Conservation (phyloP, 30 jellyfish, hydroid and myxozoan species). For the Hydractinia symbiolongicarpus region DNA sequence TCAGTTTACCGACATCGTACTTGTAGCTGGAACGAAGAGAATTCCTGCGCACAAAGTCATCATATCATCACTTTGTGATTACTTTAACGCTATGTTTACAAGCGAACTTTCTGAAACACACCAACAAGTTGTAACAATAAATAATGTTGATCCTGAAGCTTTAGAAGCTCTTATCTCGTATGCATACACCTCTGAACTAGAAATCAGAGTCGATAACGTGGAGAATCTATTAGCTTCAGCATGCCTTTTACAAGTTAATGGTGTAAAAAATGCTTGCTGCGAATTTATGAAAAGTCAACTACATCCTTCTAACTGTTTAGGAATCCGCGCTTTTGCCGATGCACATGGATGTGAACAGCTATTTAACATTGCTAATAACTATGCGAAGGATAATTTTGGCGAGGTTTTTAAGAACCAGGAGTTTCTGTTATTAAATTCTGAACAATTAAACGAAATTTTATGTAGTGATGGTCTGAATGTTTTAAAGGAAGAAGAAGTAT, state of each 20-base stretch:
- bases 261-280: constrained; percentile 79
- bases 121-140: constrained; percentile 77
- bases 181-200: constrained; percentile 77
- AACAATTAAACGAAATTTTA: constrained; percentile 56
- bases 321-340: constrained; percentile 92
- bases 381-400: constrained; percentile 63
- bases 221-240: constrained; percentile 89
- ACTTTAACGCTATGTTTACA: constrained; percentile 82
- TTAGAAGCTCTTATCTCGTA: constrained; percentile 66
- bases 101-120: constrained; percentile 70
- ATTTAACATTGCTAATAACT: constrained; percentile 60
- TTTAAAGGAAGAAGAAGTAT: constrained; percentile 55
- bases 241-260: constrained; percentile 67
- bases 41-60: constrained; percentile 84
- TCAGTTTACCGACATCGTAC: constrained; percentile 68
- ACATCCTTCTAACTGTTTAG: constrained; percentile 89
- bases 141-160: constrained; percentile 83
- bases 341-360: constrained; percentile 82
- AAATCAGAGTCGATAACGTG: constrained; percentile 83
- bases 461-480: constrained; percentile 76
- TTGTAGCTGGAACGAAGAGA: constrained; percentile 72
- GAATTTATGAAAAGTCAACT: constrained; percentile 82
- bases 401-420: constrained; percentile 83
- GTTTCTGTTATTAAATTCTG: constrained; percentile 64
- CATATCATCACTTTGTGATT: constrained; percentile 71